Conservation (phyloP, 2,113 vertebrate species). For the Dendrocopos noguchii region DNA sequence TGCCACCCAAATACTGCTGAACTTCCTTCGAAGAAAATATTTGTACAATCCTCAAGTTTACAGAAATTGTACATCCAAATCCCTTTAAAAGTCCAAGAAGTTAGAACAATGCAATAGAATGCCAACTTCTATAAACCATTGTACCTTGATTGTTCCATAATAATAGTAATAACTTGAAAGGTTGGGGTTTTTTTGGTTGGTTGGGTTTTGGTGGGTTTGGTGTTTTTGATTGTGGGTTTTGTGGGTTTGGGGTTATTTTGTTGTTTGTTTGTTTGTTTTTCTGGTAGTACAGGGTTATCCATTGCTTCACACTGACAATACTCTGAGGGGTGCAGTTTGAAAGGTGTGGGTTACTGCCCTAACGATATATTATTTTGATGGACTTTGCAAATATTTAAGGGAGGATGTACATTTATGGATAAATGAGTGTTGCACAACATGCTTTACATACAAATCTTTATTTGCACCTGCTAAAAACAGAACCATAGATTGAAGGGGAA, state of each 20-base stretch:
- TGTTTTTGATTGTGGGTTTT: too few species aligned
- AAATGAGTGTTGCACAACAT: neutral
- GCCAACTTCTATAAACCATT: neutral
- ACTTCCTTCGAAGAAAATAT: neutral
- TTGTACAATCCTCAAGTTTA: neutral
- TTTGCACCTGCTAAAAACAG: neutral
- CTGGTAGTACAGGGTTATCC: neutral
- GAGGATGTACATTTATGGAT: neutral
- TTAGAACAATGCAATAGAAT: neutral
- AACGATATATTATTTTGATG: neutral
- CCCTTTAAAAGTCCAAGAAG: neutral
- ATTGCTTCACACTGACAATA: neutral
- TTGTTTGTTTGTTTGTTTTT: too few species aligned
- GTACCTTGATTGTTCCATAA: neutral
- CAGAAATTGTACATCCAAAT: neutral
- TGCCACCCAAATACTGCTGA: neutral
- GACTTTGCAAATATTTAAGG: neutral
- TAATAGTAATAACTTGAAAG: neutral
- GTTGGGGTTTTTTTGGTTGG: neutral
- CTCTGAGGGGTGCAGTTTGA: neutral
- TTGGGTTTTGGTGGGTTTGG: too few species aligned
- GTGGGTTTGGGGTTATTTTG: too few species aligned
- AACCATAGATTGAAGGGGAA: neutral
- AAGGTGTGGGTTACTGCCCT: neutral
- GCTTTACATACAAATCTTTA: neutral